A percentile compares a stretch with the other conserved stretches of the same genome.
These are phyloP conservation scores for Pogonognathellus flavescens DNA, from an alignment of 1,140 invertebrate species.

Conservation along the genomic window DNA sequence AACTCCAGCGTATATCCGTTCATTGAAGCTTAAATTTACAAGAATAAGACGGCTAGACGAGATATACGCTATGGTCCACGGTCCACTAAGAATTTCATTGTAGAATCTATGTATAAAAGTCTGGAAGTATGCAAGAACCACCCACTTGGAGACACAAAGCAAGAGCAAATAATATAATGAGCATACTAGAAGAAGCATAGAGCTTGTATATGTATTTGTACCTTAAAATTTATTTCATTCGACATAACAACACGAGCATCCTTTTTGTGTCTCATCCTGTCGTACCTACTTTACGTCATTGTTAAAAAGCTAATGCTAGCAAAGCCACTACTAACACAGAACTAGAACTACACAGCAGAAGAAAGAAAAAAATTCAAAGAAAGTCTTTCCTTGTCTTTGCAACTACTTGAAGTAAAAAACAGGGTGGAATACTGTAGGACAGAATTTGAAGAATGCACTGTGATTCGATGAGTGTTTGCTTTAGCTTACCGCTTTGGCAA, in stretches of 20 bases:
- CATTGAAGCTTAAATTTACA: neutral
- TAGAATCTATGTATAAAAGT: no score
- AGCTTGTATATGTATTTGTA: no score
- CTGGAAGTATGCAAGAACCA: neutral
- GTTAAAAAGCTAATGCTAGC: no score
- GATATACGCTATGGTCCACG: neutral
- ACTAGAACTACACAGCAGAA: neutral
- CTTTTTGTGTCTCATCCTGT: conserved; percentile 22
- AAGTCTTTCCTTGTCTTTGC: conserved; percentile 9
- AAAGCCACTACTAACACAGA: no score
- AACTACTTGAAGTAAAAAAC: neutral
- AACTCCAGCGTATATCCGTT: neutral
- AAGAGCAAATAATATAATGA: neutral
- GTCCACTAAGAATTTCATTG: conserved; percentile 29
- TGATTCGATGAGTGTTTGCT: conserved; percentile 31
- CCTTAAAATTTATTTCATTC: conserved; percentile 46
- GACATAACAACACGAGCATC: neutral
- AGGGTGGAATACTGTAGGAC: neutral
- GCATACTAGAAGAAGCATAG: no score
- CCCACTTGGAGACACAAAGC: neutral
- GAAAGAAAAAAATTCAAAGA: conserved; percentile 8
- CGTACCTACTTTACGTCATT: neutral
- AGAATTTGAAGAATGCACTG: conserved; percentile 13
- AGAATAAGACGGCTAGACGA: no score
- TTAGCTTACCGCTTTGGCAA: conserved; percentile 64